These are phyloP conservation scores for Bryconaethiops microstoma DNA, from an alignment of 2,797 vertebrate genomes.

Conservation along the genomic window DNA sequence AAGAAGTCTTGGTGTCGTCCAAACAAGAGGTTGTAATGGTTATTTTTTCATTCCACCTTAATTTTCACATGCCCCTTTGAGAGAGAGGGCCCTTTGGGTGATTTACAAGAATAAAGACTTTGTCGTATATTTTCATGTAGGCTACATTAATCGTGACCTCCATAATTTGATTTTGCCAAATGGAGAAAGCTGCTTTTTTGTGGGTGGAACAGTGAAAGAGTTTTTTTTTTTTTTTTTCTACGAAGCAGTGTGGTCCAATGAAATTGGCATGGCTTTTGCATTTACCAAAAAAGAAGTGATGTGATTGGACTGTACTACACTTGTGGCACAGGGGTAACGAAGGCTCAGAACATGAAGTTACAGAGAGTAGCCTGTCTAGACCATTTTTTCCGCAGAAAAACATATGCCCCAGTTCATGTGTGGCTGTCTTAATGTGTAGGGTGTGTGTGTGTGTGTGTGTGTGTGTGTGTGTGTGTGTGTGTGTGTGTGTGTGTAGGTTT, in stretches of 20 bases:
- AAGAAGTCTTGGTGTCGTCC: slow-evolving; percentile 9
- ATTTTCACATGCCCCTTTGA: slow-evolving; percentile 25
- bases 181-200: slow-evolving; percentile 1
- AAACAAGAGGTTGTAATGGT: slow-evolving; percentile 6
- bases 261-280: background rate
- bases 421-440: slow-evolving; percentile 4
- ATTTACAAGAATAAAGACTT: slow-evolving; percentile 19
- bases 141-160: slow-evolving; percentile 1
- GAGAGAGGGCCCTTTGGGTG: background rate
- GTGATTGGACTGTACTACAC: background rate
- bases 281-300: slow-evolving; percentile 1
- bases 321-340: background rate
- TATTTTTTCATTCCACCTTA: slow-evolving; percentile 17
- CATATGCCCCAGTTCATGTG: slow-evolving; percentile 17
- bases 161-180: slow-evolving; percentile 14
- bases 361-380: slow-evolving; percentile 15
- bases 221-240: background rate
- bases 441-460: slow-evolving; percentile 3
- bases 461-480: background rate
- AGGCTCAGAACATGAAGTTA: slow-evolving; percentile 8
- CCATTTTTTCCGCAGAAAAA: slow-evolving; percentile 10
- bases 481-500: background rate
- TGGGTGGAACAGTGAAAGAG: slow-evolving; percentile 9
- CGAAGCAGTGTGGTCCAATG: background rate
- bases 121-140: slow-evolving; percentile 2